Evolutionary conservation across 2,888 invertebrate genomes (phyloP).

Genomic region (Pherbina coryleti): DNA sequence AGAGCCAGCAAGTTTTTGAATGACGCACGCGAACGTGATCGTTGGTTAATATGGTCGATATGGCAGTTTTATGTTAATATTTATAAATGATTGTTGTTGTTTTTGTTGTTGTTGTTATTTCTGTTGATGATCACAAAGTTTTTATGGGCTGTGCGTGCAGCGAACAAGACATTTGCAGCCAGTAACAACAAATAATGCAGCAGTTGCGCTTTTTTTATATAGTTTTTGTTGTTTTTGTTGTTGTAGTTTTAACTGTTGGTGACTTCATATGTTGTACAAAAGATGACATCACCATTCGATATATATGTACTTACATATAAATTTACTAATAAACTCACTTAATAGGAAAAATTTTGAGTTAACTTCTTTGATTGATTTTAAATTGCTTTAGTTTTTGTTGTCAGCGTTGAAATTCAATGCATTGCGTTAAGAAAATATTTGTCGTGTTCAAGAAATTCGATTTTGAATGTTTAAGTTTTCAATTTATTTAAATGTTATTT

Average conservation of each 20-base stretch:
- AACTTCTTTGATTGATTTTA: too few species aligned
- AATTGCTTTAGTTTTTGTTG: too few species aligned
- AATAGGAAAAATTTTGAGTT: too few species aligned
- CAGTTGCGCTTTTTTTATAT: not conserved
- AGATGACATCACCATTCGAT: conserved; percentile 5
- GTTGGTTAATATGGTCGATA: conserved; percentile 1
- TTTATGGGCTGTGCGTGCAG: not conserved
- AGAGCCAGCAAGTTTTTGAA: not conserved
- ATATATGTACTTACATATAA: too few species aligned
- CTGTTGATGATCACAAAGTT: conserved; percentile 7
- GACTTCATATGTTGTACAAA: conserved; percentile 10
- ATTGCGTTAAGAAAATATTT: too few species aligned
- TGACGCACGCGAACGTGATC: conserved; percentile 10
- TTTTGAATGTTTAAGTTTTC: too few species aligned
- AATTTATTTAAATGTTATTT: too few species aligned
- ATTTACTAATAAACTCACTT: too few species aligned
- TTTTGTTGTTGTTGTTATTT: not conserved
- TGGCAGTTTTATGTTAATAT: not conserved
- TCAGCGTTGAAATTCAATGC: too few species aligned
- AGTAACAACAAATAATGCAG: not conserved
- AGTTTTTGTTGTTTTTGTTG: not conserved
- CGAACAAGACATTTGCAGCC: not conserved
- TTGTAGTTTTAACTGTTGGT: not conserved
- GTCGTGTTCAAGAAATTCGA: too few species aligned
- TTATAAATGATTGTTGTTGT: not conserved